Evolutionary conservation across 1,140 invertebrate genomes (phyloP), one percentile per base, ranked within the genome.

Genomic region (Hylyphantes graminicola): DNA sequence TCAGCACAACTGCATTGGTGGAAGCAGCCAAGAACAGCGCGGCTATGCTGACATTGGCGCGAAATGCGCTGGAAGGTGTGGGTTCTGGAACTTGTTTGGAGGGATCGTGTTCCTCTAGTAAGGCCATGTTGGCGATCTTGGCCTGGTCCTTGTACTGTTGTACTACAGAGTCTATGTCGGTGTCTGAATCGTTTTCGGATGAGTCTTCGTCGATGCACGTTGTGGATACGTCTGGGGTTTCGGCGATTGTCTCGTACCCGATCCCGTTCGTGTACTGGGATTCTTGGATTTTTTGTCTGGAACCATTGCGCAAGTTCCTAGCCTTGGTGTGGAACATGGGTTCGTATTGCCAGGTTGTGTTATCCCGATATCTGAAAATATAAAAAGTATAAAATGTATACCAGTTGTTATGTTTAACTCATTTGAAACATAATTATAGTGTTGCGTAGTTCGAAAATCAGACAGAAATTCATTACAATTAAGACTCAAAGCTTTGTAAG

Each of bases 141-240:
- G 80, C 72, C 48, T 83, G 80, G n/a, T 83, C 80, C 55, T 75
- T 64, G 72, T 83, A 83, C 59, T 83, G 80, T 19, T 83, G 59
- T 0, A 83, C 80, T 3, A 83, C 72, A 10, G 80, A 74, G 35
- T 83, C 80, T 4, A 83, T 75, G 63, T 83, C 80, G 2, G 70
- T 75, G 17, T 75, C 80, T 7, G 80, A 83, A 65, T 21, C 57
- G 0, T 54, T 59, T 13, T 72, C 55, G 4, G 79, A 61, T 8
- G 50, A 19, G 0, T 75, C 55, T 57, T 83, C 80, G 19, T 35
- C 51, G 48, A 83, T 75, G 68, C 80, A 83, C 0, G 70, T 83
- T 5, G 80, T 83, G 13, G 79, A 81, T 50, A 72, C 53, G 13
- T 81, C 79, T 7, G 21, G 5, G 50, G 17, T 17, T 7, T 83